Evolutionary conservation across 2,888 invertebrate genomes (phyloP).

Genomic region (Mimas tiliae): DNA sequence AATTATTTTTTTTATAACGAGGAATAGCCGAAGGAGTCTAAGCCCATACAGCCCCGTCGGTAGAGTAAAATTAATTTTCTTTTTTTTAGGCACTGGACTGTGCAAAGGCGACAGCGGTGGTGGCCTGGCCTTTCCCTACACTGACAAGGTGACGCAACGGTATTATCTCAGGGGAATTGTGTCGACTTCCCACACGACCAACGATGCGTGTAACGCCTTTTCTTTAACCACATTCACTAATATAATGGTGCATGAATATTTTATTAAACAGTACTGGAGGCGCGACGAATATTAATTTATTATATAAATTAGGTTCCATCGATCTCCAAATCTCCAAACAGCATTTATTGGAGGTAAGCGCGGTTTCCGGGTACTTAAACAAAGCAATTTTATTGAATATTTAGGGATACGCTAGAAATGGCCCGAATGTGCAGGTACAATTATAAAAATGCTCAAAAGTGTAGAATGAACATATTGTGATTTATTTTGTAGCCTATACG

Average conservation of each 20-base stretch:
- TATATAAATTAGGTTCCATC: neutral
- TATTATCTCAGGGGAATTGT: slow-evolving; percentile 69
- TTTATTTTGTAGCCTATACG: too few relatives aligned
- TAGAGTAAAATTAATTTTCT: neutral
- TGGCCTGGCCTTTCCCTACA: slow-evolving; percentile 59
- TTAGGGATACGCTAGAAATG: too few relatives aligned
- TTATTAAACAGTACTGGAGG: slow-evolving; percentile 51
- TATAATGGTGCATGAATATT: slow-evolving; percentile 56
- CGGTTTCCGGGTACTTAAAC: too few relatives aligned
- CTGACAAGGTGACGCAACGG: slow-evolving; percentile 47
- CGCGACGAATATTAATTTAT: neutral
- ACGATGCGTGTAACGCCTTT: slow-evolving; percentile 54
- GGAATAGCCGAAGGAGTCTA: neutral
- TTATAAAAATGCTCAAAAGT: too few relatives aligned
- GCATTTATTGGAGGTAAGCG: too few relatives aligned
- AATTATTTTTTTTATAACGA: neutral
- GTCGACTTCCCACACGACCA: slow-evolving; percentile 60
- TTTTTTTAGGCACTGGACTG: slow-evolving; percentile 57
- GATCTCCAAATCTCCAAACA: too few relatives aligned
- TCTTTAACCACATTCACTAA: slow-evolving; percentile 62
- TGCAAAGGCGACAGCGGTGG: slow-evolving; percentile 76
- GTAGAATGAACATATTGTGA: too few relatives aligned
- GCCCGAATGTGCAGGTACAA: too few relatives aligned
- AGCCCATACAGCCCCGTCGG: too few relatives aligned
- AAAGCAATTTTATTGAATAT: too few relatives aligned